A percentile compares a stretch with the other conserved stretches of the same genome.
Conservation (phyloP, 2,113 vertebrate genomes). For the Rattus rattus region DNA sequence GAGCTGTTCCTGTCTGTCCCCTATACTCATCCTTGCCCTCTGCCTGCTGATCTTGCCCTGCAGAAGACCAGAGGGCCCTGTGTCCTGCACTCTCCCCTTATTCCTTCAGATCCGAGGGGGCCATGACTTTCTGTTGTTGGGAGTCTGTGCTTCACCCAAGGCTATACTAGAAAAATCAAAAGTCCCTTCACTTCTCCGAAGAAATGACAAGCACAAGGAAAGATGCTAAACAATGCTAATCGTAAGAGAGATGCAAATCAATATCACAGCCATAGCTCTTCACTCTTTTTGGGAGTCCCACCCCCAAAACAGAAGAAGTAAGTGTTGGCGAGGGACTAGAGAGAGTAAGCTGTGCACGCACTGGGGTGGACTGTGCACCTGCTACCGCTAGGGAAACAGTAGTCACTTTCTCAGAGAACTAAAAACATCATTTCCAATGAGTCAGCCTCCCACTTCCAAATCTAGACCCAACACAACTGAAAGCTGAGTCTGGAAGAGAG, state of each 20-base stretch:
- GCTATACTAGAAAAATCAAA: too few species aligned
- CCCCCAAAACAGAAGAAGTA: neutral
- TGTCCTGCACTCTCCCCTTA: neutral
- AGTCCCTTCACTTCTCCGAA: neutral
- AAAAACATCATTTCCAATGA: neutral
- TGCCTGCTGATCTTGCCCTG: neutral
- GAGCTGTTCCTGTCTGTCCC: too few species aligned
- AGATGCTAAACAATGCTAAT: neutral
- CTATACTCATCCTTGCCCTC: neutral
- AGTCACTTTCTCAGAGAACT: neutral
- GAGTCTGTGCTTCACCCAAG: neutral
- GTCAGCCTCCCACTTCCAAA: neutral
- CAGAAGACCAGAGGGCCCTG: neutral
- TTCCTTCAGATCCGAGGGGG: neutral
- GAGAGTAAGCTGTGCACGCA: fast-evolving
- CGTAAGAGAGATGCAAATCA: neutral
- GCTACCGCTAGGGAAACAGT: neutral
- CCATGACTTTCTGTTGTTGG: neutral
- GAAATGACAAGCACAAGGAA: neutral
- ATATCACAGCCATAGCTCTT: neutral
- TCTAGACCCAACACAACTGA: neutral
- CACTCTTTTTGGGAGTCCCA: neutral
- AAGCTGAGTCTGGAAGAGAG: neutral
- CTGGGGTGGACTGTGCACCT: too few species aligned
- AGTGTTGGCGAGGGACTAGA: neutral